Conservation (phyloP, 2,113 vertebrate species). For the Carollia perspicillata region DNA sequence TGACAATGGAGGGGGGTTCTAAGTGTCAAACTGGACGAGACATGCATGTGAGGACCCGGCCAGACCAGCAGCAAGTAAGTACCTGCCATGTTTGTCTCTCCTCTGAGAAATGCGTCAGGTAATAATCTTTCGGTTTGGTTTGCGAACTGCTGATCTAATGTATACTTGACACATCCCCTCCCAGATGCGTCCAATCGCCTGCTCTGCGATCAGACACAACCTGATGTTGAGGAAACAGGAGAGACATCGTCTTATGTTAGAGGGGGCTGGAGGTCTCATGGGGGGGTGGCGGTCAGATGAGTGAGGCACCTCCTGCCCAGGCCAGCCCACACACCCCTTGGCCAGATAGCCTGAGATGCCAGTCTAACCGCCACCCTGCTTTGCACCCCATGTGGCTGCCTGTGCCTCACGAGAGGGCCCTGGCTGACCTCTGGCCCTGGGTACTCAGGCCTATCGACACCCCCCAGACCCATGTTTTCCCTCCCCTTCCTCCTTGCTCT, state of each 20-base stretch:
- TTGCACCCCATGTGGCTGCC: neutral
- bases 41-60: rapidly evolving
- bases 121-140: neutral
- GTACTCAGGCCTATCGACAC: rapidly evolving
- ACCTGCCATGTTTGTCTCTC: neutral
- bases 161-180: too few relatives aligned
- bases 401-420: neutral
- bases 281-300: neutral
- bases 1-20: neutral
- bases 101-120: neutral
- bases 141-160: neutral
- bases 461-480: neutral
- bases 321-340: neutral
- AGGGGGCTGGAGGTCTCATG: neutral
- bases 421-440: neutral
- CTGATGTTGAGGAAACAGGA: neutral
- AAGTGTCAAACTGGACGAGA: neutral
- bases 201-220: rapidly evolving
- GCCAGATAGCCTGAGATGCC: neutral
- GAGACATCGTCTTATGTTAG: neutral
- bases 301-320: neutral
- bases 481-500: neutral
- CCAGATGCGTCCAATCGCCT: neutral
- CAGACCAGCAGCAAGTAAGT: neutral
- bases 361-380: neutral